Conservation (phyloP, 1,140 invertebrate species). For the Diploscapter pachys region DNA sequence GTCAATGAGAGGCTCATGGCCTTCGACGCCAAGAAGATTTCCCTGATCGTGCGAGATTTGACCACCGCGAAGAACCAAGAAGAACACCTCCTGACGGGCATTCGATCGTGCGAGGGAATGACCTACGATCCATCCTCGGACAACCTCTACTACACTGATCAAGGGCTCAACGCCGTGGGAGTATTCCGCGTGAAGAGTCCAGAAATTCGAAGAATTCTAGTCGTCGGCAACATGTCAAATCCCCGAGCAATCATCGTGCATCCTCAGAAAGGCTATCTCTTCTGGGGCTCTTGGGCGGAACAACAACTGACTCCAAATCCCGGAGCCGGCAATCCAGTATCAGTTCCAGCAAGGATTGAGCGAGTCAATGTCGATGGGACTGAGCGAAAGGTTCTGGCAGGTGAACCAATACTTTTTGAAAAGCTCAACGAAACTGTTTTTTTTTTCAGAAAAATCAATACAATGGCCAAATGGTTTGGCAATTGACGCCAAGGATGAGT, state of each 20-base stretch:
- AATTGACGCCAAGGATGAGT: slow-evolving; percentile 61
- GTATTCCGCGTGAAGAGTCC: slow-evolving; percentile 67
- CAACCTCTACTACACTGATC: slow-evolving; percentile 80
- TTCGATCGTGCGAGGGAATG: slow-evolving; percentile 71
- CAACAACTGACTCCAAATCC: not conserved
- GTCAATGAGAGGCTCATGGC: slow-evolving; percentile 4
- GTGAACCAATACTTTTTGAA: no score
- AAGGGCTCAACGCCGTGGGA: slow-evolving; percentile 66
- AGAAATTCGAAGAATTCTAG: slow-evolving; percentile 63
- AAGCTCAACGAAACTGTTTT: no score
- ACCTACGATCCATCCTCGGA: slow-evolving; percentile 78
- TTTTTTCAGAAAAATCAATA: slow-evolving; percentile 60
- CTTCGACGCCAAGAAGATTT: slow-evolving; percentile 10
- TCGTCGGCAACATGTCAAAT: slow-evolving; percentile 64
- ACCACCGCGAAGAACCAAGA: not conserved
- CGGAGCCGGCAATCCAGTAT: slow-evolving; percentile 11
- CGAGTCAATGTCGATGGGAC: slow-evolving; percentile 65
- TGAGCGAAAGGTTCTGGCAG: slow-evolving; percentile 48
- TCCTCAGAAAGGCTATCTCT: slow-evolving; percentile 66
- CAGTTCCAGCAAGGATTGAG: slow-evolving; percentile 61
- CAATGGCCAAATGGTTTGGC: slow-evolving; percentile 66
- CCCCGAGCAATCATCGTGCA: slow-evolving; percentile 71
- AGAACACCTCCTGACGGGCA: slow-evolving; percentile 15
- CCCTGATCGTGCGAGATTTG: slow-evolving; percentile 7
- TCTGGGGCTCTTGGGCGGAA: slow-evolving; percentile 64